phyloP scores from a whole-genome alignment of 2,113 vertebrate species.

The Scopus umbretta region DNA sequence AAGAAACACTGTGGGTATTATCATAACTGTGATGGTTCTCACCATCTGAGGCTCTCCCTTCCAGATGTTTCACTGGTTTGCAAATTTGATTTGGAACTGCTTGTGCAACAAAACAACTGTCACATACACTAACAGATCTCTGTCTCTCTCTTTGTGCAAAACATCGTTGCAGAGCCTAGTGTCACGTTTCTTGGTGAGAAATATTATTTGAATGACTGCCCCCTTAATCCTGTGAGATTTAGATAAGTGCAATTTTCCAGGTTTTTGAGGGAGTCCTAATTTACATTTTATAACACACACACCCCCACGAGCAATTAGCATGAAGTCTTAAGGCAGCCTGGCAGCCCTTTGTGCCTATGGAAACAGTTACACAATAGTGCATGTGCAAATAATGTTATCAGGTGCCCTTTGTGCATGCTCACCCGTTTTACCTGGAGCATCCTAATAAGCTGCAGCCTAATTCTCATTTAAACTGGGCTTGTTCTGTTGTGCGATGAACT shows the following conservation, averaged over 20 bases:
- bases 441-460: neutral
- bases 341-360: slow-evolving; percentile 15
- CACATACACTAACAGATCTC: neutral
- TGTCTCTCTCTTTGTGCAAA: neutral
- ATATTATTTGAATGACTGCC: neutral
- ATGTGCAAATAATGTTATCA: neutral
- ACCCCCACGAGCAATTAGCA: neutral
- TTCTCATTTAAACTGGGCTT: neutral
- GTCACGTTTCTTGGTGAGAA: neutral
- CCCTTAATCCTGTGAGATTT: neutral
- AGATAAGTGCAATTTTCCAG: neutral
- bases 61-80: slow-evolving; percentile 16
- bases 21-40: neutral
- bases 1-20: neutral
- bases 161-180: neutral
- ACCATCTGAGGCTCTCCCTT: neutral
- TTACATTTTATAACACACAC: slow-evolving; percentile 15
- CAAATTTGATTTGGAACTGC: neutral
- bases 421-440: neutral
- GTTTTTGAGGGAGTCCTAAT: slow-evolving; percentile 25
- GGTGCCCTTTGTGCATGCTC: neutral
- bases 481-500: neutral
- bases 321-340: neutral
- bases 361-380: slow-evolving; percentile 15
- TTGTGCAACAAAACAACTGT: neutral